A percentile compares a stretch with the other conserved stretches of the same genome.
These are phyloP conservation scores for Excalfactoria chinensis DNA, from an alignment of 2,113 vertebrate genomes.

Conservation along the genomic window DNA sequence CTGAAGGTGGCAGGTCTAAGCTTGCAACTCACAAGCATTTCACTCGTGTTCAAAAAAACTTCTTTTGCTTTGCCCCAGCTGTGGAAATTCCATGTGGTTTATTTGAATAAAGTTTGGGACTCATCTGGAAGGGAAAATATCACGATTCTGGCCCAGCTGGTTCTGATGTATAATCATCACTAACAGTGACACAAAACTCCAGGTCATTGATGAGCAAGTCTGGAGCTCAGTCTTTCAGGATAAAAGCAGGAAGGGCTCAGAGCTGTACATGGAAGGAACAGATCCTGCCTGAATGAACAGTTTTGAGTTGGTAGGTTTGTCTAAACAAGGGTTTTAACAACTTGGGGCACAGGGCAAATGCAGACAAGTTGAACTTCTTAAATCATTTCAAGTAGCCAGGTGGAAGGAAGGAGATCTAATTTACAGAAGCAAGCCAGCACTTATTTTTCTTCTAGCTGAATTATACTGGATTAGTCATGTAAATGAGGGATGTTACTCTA, in stretches of 20 bases:
- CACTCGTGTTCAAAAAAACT: neutral
- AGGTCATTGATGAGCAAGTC: neutral
- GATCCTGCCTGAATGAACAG: neutral
- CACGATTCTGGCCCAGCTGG: neutral
- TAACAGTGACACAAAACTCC: neutral
- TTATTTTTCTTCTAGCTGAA: neutral
- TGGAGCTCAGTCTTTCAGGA: neutral
- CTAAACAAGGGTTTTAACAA: neutral
- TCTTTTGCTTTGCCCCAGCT: neutral
- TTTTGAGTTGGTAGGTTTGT: neutral
- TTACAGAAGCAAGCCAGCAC: neutral
- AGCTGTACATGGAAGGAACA: neutral
- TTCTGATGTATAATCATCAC: neutral
- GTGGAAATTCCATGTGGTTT: neutral
- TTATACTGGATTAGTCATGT: neutral
- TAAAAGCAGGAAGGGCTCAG: neutral
- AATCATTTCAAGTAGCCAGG: neutral
- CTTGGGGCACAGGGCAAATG: neutral
- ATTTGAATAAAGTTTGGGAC: neutral
- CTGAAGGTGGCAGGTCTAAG: neutral
- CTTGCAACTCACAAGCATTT: neutral
- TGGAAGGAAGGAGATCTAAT: neutral
- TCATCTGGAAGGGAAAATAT: neutral
- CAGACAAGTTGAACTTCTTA: neutral
- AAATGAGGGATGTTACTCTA: neutral